Percentiles rank a stretch among this genome's conserved stretches.
phyloP scores from a whole-genome alignment of 2,113 vertebrate species.

The Chinchilla lanigera region DNA sequence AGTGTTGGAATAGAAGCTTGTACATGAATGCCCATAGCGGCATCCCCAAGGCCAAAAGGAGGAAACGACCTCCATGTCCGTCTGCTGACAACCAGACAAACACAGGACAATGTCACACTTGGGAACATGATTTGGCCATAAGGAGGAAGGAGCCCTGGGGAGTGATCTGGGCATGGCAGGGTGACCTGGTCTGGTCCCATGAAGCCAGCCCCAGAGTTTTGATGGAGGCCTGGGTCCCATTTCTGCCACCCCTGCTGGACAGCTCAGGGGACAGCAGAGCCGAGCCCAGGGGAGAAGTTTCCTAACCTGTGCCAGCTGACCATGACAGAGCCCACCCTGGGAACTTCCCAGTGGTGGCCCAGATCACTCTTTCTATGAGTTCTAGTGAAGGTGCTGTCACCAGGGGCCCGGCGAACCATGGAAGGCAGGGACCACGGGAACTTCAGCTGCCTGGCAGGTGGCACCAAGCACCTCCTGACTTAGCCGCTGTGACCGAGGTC shows the following conservation, averaged over 20 bases:
- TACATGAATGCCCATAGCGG: accelerated
- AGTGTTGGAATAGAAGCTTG: accelerated
- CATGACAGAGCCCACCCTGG: too few relatives aligned
- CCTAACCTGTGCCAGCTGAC: neutral
- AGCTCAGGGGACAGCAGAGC: neutral
- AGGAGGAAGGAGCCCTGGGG: accelerated
- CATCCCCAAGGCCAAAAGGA: accelerated
- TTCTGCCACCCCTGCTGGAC: neutral
- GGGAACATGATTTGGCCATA: accelerated
- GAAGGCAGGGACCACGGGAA: neutral
- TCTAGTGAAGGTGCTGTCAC: neutral
- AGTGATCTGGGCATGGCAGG: too few relatives aligned
- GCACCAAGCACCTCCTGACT: neutral
- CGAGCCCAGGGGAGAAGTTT: neutral
- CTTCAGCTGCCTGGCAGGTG: neutral
- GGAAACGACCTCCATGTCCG: accelerated
- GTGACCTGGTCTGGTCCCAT: neutral
- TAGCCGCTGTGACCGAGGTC: neutral
- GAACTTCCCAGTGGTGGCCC: neutral
- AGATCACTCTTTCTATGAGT: too few relatives aligned
- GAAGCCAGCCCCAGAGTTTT: neutral
- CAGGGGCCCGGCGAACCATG: too few relatives aligned
- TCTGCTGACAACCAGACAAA: accelerated
- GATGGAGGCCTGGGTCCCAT: neutral
- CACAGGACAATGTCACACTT: accelerated